A percentile compares a stretch with the other conserved stretches of the same genome.
phyloP scores from a whole-genome alignment of 1,140 invertebrate species.

The Chironomus striatipennis region DNA sequence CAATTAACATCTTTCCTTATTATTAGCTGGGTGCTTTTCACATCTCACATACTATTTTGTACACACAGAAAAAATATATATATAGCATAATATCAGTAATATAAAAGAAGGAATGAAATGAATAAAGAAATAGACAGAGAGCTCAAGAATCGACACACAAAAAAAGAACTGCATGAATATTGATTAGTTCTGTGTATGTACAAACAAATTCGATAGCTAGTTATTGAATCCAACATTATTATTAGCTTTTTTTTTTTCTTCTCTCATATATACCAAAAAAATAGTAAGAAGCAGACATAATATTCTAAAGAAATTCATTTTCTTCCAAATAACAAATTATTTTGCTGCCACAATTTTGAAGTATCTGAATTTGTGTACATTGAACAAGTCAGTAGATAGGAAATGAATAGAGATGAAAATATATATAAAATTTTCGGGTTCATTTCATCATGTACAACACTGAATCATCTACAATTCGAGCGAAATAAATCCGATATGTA shows the following conservation, averaged over 20 bases:
- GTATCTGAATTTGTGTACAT: neutral
- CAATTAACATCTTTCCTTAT: slow-evolving; percentile 8
- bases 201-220: neutral
- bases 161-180: slow-evolving; percentile 21
- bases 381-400: too few species aligned
- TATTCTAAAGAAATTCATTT: neutral
- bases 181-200: slow-evolving; percentile 18
- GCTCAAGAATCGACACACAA: neutral
- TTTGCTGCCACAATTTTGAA: neutral
- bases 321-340: slow-evolving; percentile 14
- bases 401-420: too few species aligned
- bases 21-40: neutral
- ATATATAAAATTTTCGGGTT: neutral
- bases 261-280: too few species aligned
- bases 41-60: too few species aligned
- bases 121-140: neutral
- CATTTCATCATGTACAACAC: neutral
- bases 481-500: slow-evolving; percentile 6
- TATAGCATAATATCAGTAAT: neutral
- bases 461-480: neutral
- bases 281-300: neutral
- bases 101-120: neutral
- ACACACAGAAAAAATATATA: too few species aligned
- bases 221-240: neutral
- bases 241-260: neutral